Base-by-base conservation (phyloP, 2,797 vertebrate genomes). In the Fratercula arctica region DNA sequence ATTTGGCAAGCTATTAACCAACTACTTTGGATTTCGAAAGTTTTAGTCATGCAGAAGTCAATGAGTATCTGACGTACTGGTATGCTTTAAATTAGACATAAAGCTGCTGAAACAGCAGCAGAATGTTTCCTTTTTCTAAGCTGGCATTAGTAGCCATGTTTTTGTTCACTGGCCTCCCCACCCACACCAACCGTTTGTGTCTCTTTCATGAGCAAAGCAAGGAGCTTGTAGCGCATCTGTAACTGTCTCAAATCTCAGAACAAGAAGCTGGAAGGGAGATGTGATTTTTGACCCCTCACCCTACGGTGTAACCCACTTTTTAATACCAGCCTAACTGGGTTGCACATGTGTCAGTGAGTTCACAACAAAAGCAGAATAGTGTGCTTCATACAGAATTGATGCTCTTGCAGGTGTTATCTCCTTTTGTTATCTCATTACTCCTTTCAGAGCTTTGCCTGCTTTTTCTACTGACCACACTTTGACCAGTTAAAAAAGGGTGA, bases 151-250 rank as follows among this genome's bases (percentile, higher is more conserved):
- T 31, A 82, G 2, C 12, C 3, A 8, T 56, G 7, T 67, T 91
- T 89, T 59, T 10, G 19, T 46, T 83, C 56, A 37, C 5, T 50
- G 41, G 2, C 7, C 7, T 94, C 10, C 33, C 20, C 41, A 64
- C 4, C 6, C 17, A 41, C 51, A 10, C 6, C 39, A 63, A 35
- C 4, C 29, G 4, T 50, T 80, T 48, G 13, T 56, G 43, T 7
- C 3, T 35, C 20, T 68, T 74, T 68, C 43, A 41, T 0, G 1
- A 75, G 11, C 1, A 11, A 81, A 69, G 7, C 0, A 0, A 73
- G 23, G 23, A 77, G 20, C 6, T 66, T 59, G 59, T 79, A 45
- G 16, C 1, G 1, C 10, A 64, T 16, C 18, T 4, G 1, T 26
- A 72, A 18, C 10, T 13, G 9, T 35, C 33, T 78, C 11, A 35